A percentile compares a stretch with the other conserved stretches of the same genome.
Conservation (phyloP, 2,113 vertebrate genomes). For the Paraplagusia blochii region DNA sequence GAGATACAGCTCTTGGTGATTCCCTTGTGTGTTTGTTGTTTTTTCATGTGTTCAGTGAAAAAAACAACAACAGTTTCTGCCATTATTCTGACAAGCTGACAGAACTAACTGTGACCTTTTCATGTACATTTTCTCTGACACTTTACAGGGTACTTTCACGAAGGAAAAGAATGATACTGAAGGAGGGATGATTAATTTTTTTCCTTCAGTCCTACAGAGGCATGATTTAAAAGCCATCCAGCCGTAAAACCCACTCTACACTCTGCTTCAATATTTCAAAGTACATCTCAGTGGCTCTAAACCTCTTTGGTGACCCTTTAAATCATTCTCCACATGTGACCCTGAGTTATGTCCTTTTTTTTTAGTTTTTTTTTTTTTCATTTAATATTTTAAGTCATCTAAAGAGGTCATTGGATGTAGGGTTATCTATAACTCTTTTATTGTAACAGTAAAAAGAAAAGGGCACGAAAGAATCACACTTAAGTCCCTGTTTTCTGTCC, state of each 20-base stretch:
- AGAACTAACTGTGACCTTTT: conserved; percentile 29
- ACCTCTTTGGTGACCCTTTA: conserved; percentile 21
- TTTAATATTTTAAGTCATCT: conserved; percentile 2
- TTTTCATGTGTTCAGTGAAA: background rate
- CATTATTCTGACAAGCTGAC: conserved; percentile 13
- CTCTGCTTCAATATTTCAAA: conserved; percentile 30
- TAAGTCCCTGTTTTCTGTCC: background rate
- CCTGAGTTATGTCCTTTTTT: conserved; percentile 10
- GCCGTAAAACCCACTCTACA: conserved; percentile 29
- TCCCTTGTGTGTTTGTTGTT: conserved; percentile 6
- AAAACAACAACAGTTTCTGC: background rate
- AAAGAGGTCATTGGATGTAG: background rate
- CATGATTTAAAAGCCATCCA: conserved; percentile 25
- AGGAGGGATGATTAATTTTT: conserved; percentile 24
- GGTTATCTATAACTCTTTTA: conserved; percentile 1
- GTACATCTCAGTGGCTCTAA: conserved; percentile 4
- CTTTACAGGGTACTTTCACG: conserved; percentile 20
- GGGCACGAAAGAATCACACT: background rate
- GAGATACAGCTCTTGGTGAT: background rate
- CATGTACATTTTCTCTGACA: conserved; percentile 21
- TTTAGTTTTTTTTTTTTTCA: background rate
- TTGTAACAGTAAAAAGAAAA: background rate
- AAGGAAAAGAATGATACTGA: conserved; percentile 18
- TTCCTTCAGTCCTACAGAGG: conserved; percentile 18
- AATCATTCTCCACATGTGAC: conserved; percentile 24